Base-by-base conservation (phyloP, 2,888 invertebrate genomes). In the Pristionchus maxplancki region DNA sequence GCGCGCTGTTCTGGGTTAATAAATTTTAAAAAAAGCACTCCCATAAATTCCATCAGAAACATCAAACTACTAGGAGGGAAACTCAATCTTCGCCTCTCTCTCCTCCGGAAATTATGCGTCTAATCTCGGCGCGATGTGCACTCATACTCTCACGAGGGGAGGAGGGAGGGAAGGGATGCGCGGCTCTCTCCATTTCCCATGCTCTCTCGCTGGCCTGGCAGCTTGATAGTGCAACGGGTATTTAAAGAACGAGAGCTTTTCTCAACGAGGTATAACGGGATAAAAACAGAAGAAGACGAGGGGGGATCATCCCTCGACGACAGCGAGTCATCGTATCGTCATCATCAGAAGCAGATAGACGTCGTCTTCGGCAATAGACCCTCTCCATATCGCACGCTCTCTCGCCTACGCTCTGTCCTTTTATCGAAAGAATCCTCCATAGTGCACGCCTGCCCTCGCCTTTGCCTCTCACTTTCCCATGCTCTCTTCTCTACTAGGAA, bases 71-170 rank as follows among this genome's bases (percentile, higher is more conserved):
- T 24, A 4, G 58, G 58, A 58, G 58, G 9, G 58, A 58, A n/a
- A 58, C 58, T 58, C 58, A 58, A 58, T 58, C n/a, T 74, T 71
- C 37, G 37, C 40, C 31, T 0, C 5, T 9, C 9, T 40, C 31
- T 40, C 34, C 74, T 74, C 74, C 64, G 64, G 64, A 40, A 74
- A 74, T 40, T 74, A 74, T 40, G 74, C 74, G 17, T 67, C 67
- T 67, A 31, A 34, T 67, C 67, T 67, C 31, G 67, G 34, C 58
- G 58, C 20, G 20, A n/a, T 58, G 58, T 8, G n/a, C 58, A n/a
- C 58, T 24, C 24, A 58, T n/a, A 4, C 58, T 58, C 58, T 58
- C 58, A 58, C 58, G 58, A 58, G 58, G n/a, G 20, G 11, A 34
- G 15, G 31, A 67, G 6, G 31, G 34, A 15, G 31, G 5, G 9